These are phyloP conservation scores for Porphyrio hochstetteri DNA, from an alignment of 2,113 vertebrate species.

Conservation along the genomic window DNA sequence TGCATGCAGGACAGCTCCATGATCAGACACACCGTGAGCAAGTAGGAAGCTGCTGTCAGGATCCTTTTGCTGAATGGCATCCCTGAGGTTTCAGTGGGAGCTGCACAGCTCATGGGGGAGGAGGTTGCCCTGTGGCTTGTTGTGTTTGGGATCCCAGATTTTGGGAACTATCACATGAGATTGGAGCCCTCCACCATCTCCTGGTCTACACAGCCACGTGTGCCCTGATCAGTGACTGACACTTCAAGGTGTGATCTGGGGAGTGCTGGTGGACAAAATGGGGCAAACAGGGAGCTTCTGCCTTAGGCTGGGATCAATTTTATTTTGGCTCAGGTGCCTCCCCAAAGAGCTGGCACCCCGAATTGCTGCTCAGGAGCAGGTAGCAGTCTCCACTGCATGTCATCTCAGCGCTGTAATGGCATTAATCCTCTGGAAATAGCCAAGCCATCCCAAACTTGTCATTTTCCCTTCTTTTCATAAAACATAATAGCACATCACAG, in stretches of 20 bases:
- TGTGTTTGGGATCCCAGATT: background rate
- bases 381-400: background rate
- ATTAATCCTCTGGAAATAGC: background rate
- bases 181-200: background rate
- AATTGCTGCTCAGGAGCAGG: background rate
- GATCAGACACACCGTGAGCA: background rate
- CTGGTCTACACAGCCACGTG: background rate
- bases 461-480: slow-evolving; percentile 19
- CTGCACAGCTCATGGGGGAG: background rate
- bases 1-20: background rate
- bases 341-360: background rate
- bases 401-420: background rate
- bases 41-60: background rate
- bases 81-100: background rate
- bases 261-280: background rate
- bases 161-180: background rate
- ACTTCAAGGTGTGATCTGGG: background rate
- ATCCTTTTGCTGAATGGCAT: background rate
- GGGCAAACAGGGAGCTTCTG: background rate
- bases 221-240: background rate
- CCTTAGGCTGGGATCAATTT: background rate
- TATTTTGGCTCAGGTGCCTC: background rate
- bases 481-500: slow-evolving; percentile 11
- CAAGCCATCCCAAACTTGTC: background rate
- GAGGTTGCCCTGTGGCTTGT: background rate